Evolutionary conservation across 2,113 vertebrate species (phyloP), one percentile per base, ranked within the genome.

Genomic region (Psilopogon haemacephalus): DNA sequence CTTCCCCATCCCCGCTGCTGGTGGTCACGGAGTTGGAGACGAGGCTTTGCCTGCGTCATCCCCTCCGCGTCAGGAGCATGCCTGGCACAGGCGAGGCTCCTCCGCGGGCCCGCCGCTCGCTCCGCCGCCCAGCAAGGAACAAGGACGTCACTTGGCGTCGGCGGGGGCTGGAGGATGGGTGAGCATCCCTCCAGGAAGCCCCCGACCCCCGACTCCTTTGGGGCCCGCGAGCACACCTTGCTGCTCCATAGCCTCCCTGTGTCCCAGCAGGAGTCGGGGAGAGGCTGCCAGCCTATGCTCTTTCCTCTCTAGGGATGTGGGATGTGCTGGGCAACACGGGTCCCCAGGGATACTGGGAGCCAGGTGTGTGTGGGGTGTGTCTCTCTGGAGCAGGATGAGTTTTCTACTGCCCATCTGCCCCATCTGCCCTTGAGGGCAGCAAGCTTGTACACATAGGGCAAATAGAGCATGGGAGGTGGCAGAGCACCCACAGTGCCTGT

Each of bases 51-150:
- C 70, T 96, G 94, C 95, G 95, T 96, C 95, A 96, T 96, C 93
- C 95, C 95, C 93, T 94, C 91, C 91, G 95, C 95, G 95, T 96
- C 95, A 96, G 95, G 95, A 96, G 95, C 94, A 95, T 94, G 95
- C 84, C 94, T 95, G 95, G 95, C 95, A 96, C 91, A 83, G 94
- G 79, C 77, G 48, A 5, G 84, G 91, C 91, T 92, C 89, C 94
- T 96, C 90, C 95, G 76, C 64, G 91, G 93, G 86, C 80, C 80
- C 69, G 72, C 92, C 44, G 50, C 90, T 74, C 88, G 65, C 90
- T 79, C 90, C n/a, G 15, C 95, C 50, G 37, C 95, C 62, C 37
- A 92, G 73, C 80, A 26, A 71, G 86, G 81, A 88, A 12, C 94
- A 94, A 95, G 94, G 95, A 93, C 94, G 84, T 94, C 95, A 92